Percentiles rank a stretch among this genome's conserved stretches.
Evolutionary conservation across 2,797 vertebrate genomes (phyloP).

Genomic region (Leptoclinus maculatus): DNA sequence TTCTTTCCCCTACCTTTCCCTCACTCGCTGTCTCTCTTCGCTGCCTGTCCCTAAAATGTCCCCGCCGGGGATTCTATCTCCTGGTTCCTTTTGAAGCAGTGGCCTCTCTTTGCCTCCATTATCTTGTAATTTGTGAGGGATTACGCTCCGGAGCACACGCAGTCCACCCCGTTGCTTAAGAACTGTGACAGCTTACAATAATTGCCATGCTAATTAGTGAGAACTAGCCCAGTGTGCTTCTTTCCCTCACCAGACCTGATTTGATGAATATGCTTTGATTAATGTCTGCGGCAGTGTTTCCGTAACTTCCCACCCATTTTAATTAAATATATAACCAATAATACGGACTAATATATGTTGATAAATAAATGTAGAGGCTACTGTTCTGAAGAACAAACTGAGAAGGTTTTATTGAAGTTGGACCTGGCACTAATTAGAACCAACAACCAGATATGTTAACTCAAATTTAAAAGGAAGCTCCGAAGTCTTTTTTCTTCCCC

Average conservation of each 20-base stretch:
- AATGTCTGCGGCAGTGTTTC: constrained; percentile 58
- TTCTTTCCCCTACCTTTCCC: constrained; percentile 60
- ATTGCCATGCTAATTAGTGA: constrained; percentile 84
- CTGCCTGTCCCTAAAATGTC: constrained; percentile 74
- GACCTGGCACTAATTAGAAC: background rate
- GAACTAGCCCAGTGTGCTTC: constrained; percentile 71
- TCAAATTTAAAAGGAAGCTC: constrained; percentile 13
- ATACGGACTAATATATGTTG: constrained; percentile 13
- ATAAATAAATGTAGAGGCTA: constrained; percentile 17
- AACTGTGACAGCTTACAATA: constrained; percentile 87
- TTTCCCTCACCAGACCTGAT: constrained; percentile 74
- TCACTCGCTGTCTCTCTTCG: constrained; percentile 49
- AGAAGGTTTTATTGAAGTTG: background rate
- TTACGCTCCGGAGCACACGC: constrained; percentile 80
- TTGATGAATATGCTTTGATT: constrained; percentile 79
- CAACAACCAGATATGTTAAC: constrained; percentile 4
- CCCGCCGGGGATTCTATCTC: constrained; percentile 82
- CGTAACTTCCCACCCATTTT: constrained; percentile 39
- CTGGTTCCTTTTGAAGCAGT: constrained; percentile 78
- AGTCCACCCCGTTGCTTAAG: constrained; percentile 82
- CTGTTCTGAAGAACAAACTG: constrained; percentile 17
- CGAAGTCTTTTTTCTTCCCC: background rate
- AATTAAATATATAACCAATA: constrained; percentile 31
- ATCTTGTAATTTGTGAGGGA: constrained; percentile 87
- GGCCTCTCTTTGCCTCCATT: constrained; percentile 82